Base-by-base conservation (phyloP, 2,797 vertebrate genomes). In the Oreonectes daqikongensis region DNA sequence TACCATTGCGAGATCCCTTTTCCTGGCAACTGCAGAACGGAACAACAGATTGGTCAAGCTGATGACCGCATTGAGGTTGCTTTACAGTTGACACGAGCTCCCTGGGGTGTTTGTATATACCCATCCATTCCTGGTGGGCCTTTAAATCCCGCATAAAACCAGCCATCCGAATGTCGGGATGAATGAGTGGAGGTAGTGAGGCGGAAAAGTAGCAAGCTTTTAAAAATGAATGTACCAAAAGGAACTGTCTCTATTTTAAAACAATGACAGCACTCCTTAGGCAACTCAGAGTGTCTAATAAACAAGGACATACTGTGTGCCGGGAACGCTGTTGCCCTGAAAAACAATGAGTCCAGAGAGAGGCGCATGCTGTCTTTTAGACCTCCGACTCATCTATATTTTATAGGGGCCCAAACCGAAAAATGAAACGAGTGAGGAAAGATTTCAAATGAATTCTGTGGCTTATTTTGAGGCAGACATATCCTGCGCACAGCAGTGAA, bases 371-470 rank as follows among this genome's bases (percentile, higher is more conserved):
- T 26, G 17, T 75, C 20, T 69, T n/a, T 61, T 44, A 69, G 32
- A 73, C 73, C 78, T 20, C 30, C 63, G 44, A 64, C 59, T 75
- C 80, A 79, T 85, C 71, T 72, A 82, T 85, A 80, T 82, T 83
- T 83, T 68, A 85, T 75, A 65, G 15, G 53, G 63, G 48, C 44
- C 35, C 59, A 70, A 66, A 35, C 74, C 48, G 5, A 76, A 69
- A 72, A 61, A 73, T 46, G 68, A 75, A 75, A 44, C 18, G 35
- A 77, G 57, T 53, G 57, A 69, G 42, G 65, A 28, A 69, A 61
- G 65, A 76, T 66, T 69, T 52, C 10, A 57, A 67, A 26, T 26
- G 42, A 69, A 40, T 52, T 69, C 57, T 42, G 20, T 35, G 30
- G 15, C 75, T 63, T 77, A 70, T 70, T 77, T 63, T 70, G 53